A percentile compares a stretch with the other conserved stretches of the same genome.
Conservation (phyloP, 2,113 vertebrate genomes). For the Triplophysa tibetana region DNA sequence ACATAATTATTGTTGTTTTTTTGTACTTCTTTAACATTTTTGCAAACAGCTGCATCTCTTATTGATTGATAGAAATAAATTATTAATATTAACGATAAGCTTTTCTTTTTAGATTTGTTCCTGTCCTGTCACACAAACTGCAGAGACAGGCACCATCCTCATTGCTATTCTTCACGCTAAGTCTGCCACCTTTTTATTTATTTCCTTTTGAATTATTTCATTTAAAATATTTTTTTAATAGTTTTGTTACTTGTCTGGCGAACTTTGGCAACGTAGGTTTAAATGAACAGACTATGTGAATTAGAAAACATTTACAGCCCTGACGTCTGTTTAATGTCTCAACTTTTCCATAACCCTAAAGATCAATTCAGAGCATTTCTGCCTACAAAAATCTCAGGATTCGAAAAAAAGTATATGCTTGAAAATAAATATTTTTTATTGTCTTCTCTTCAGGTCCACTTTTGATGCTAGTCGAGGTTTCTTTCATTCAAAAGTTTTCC, state of each 20-base stretch:
- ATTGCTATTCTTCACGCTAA: slow-evolving; percentile 3
- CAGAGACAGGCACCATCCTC: background rate
- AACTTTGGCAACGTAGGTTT: background rate
- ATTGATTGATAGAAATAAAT: slow-evolving; percentile 2
- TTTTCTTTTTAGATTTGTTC: slow-evolving; percentile 7
- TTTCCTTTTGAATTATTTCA: background rate
- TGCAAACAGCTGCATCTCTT: background rate
- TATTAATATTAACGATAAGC: slow-evolving; percentile 18
- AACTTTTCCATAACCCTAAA: background rate
- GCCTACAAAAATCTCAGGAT: background rate
- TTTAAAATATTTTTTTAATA: background rate
- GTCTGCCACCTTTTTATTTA: background rate
- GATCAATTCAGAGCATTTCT: background rate
- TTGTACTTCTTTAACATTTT: background rate
- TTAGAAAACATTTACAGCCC: background rate
- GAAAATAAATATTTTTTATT: too few species aligned
- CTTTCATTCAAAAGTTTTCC: too few species aligned
- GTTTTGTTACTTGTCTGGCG: background rate
- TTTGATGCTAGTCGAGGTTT: too few species aligned
- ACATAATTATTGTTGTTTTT: background rate
- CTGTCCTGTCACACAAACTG: background rate
- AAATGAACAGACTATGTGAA: background rate
- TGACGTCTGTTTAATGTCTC: background rate
- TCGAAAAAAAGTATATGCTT: background rate
- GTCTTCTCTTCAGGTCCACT: too few species aligned